These are phyloP conservation scores for Drosophila serrata DNA, from an alignment of 1,140 invertebrate species.

Conservation along the genomic window DNA sequence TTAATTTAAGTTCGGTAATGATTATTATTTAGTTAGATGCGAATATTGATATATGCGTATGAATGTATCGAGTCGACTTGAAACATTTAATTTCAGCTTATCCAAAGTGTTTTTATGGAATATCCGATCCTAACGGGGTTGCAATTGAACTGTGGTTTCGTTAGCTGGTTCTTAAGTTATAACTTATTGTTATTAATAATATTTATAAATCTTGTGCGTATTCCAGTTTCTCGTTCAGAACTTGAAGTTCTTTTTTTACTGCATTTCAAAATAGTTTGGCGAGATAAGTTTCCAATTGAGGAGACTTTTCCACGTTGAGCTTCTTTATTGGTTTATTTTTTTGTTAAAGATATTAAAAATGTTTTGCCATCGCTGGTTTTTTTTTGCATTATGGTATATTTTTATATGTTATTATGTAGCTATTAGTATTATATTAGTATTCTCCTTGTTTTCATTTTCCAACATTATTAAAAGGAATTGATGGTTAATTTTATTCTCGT, in stretches of 20 bases:
- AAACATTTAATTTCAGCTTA: conserved; percentile 28
- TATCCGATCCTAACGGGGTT: conserved; percentile 4
- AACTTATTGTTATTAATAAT: conserved; percentile 27
- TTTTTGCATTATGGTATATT: neutral
- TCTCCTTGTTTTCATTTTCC: conserved; percentile 6
- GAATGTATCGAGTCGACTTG: conserved; percentile 41
- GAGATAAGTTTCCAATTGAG: conserved; percentile 55
- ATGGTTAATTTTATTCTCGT: neutral
- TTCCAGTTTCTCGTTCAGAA: conserved; percentile 59
- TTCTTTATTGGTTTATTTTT: conserved; percentile 15
- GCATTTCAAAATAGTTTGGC: conserved; percentile 24
- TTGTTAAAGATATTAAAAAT: conserved; percentile 65
- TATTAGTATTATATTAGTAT: conserved; percentile 47
- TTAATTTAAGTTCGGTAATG: conserved; percentile 64
- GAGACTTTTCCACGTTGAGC: conserved; percentile 51
- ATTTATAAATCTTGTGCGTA: conserved; percentile 71
- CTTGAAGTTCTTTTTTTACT: conserved; percentile 12
- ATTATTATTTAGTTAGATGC: conserved; percentile 52
- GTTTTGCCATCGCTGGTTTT: conserved; percentile 3
- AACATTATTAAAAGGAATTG: conserved; percentile 23
- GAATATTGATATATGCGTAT: conserved; percentile 64
- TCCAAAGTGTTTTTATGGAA: conserved; percentile 11
- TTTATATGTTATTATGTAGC: conserved; percentile 47
- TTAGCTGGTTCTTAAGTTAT: conserved; percentile 24
- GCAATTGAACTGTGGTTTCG: conserved; percentile 30